phyloP scores from a whole-genome alignment of 2,888 invertebrate species.

The Clitarchus hookeri region DNA sequence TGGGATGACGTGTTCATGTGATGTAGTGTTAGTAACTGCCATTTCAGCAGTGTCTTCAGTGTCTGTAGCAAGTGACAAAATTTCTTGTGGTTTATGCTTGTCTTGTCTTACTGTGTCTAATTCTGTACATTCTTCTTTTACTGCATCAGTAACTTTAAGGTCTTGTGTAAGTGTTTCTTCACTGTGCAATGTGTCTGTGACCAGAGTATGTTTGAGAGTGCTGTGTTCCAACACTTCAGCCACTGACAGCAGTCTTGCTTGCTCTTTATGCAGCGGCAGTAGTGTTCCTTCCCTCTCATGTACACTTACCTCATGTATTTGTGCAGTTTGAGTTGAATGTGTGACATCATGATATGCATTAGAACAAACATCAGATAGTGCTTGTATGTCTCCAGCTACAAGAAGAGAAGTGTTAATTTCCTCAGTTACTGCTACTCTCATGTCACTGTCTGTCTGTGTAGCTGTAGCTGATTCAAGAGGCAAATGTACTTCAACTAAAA shows the following conservation, averaged over 20 bases:
- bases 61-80: slow-evolving; percentile 27
- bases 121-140: slow-evolving; percentile 31
- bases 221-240: slow-evolving; percentile 33
- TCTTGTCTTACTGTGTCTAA: slow-evolving; percentile 27
- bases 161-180: slow-evolving; percentile 33
- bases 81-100: slow-evolving; percentile 31
- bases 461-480: slow-evolving; percentile 25
- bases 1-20: slow-evolving; percentile 38
- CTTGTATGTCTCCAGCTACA: slow-evolving; percentile 30
- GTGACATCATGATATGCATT: neutral
- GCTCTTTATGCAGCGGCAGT: slow-evolving; percentile 39
- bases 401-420: slow-evolving; percentile 30
- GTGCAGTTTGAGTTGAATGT: slow-evolving; percentile 24
- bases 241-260: slow-evolving; percentile 40
- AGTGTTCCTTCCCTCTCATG: slow-evolving; percentile 38
- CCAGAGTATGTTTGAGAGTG: slow-evolving; percentile 24
- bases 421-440: slow-evolving; percentile 33
- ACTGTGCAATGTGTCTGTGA: slow-evolving; percentile 32
- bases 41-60: slow-evolving; percentile 27
- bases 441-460: slow-evolving; percentile 27
- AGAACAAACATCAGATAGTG: slow-evolving; percentile 11
- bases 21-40: slow-evolving; percentile 34
- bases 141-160: slow-evolving; percentile 25
- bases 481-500: slow-evolving; percentile 6
- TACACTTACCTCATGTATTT: slow-evolving; percentile 39